Percentiles rank a stretch among this genome's conserved stretches.
phyloP scores from a whole-genome alignment of 2,113 vertebrate species.

The Coptodon bakossiorum region DNA sequence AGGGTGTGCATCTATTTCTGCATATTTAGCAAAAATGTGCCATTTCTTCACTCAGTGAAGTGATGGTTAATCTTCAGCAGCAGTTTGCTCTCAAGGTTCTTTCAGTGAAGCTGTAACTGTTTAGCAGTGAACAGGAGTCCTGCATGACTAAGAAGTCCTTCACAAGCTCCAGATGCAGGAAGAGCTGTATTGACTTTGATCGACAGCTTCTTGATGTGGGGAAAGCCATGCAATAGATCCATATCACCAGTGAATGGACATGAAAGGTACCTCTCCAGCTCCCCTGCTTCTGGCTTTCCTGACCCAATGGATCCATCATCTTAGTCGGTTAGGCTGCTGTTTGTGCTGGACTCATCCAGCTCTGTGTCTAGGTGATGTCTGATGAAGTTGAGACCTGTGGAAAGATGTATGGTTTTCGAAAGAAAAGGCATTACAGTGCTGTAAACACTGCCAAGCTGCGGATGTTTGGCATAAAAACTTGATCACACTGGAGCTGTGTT shows the following conservation, averaged over 20 bases:
- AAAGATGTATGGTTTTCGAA: background rate
- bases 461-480: background rate
- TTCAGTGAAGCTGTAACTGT: background rate
- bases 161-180: background rate
- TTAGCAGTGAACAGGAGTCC: background rate
- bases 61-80: background rate
- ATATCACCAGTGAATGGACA: background rate
- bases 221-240: background rate
- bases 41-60: background rate
- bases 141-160: background rate
- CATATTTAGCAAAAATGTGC: background rate
- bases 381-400: background rate
- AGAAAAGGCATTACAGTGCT: background rate
- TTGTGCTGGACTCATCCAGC: background rate
- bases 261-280: background rate
- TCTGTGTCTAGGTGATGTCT: background rate
- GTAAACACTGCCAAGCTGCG: background rate
- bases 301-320: background rate
- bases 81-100: background rate
- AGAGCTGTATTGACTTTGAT: background rate
- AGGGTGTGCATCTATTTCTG: background rate
- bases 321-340: rapidly evolving
- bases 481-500: background rate
- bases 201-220: rapidly evolving
- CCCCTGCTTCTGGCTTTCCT: background rate